Conservation (phyloP, 2,797 vertebrate genomes). For the Phoeniculus purpureus region DNA sequence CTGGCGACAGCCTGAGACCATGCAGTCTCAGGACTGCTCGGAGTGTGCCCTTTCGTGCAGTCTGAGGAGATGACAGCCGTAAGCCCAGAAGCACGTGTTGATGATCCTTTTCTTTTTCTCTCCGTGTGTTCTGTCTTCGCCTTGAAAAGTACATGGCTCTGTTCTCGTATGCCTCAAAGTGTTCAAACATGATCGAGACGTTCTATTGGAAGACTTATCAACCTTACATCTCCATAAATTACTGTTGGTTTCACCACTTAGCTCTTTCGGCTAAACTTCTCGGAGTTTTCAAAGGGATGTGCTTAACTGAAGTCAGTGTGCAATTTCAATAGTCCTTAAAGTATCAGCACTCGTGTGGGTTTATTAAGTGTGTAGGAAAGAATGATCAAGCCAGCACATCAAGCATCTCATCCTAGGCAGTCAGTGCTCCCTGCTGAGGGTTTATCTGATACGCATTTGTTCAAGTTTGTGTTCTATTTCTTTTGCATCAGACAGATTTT, state of each 20-base stretch:
- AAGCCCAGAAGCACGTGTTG: background rate
- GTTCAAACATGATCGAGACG: background rate
- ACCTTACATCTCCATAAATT: constrained; percentile 6
- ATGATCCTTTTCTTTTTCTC: background rate
- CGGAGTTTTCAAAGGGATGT: background rate
- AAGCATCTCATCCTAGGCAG: background rate
- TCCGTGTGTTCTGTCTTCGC: background rate
- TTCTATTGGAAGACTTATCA: constrained; percentile 19
- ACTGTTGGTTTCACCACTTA: background rate
- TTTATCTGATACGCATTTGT: background rate
- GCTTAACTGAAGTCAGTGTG: constrained; percentile 12
- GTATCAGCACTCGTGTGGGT: background rate
- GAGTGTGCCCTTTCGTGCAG: background rate
- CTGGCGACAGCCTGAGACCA: background rate
- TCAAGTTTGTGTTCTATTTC: background rate
- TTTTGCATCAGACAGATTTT: background rate
- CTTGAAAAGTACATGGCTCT: background rate
- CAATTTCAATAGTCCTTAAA: constrained; percentile 33
- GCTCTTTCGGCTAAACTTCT: background rate
- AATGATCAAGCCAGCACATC: background rate
- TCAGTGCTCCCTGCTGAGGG: background rate
- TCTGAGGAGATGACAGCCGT: background rate
- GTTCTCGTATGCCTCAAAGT: background rate
- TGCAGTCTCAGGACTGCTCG: background rate
- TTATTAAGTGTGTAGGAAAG: constrained; percentile 13